Evolutionary conservation across 2,113 vertebrate species (phyloP).

Genomic region (Lonchura striata): DNA sequence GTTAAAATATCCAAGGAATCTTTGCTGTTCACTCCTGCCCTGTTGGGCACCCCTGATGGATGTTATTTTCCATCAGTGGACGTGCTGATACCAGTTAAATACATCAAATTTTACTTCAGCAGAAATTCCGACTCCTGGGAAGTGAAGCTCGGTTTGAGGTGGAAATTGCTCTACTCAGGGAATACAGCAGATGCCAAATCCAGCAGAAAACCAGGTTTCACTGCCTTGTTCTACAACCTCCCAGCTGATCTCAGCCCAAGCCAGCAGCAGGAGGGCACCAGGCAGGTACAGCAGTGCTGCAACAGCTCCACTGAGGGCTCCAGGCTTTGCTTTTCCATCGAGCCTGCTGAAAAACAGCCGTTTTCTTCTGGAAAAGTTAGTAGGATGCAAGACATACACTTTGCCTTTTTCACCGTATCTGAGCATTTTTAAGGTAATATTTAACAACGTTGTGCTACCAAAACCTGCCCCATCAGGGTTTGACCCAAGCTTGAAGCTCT

Average conservation of each 20-base stretch:
- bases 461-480: not conserved
- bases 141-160: not conserved
- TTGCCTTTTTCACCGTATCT: not conserved
- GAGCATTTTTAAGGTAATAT: not conserved
- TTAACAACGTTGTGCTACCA: not conserved
- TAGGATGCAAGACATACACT: not conserved
- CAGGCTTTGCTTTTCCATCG: not conserved
- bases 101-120: not conserved
- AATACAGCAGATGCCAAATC: not conserved
- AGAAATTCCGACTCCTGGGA: not conserved
- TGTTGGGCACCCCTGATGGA: not conserved
- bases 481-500: not conserved
- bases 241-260: not conserved
- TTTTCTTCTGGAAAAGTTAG: not conserved
- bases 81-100: not conserved
- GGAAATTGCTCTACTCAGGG: not conserved
- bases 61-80: not conserved
- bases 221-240: not conserved
- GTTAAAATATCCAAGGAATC: rapidly evolving
- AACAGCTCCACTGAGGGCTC: not conserved
- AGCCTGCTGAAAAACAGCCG: not conserved
- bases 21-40: not conserved
- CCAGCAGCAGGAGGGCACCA: not conserved
- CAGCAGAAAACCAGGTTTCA: not conserved
- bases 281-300: not conserved